These are phyloP conservation scores for Campoletis raptor DNA, from an alignment of 2,888 invertebrate genomes.

Conservation along the genomic window DNA sequence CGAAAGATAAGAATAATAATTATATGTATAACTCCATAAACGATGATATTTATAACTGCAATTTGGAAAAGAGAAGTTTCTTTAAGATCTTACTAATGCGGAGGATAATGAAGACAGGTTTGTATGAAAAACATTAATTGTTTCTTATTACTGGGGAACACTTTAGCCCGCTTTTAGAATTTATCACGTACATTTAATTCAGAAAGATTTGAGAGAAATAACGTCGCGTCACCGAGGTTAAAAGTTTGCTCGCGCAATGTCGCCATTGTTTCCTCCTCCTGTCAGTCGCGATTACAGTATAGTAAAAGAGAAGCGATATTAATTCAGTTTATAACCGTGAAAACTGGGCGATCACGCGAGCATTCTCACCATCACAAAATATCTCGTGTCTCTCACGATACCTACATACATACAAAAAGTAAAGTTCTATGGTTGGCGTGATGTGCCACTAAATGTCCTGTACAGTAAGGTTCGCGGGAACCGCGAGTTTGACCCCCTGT, in stretches of 20 bases:
- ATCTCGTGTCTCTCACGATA: constrained; percentile 34
- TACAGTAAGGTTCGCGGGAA: constrained; percentile 12
- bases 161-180: constrained; percentile 28
- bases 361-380: constrained; percentile 30
- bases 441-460: constrained; percentile 43
- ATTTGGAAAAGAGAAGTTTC: background rate
- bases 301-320: constrained; percentile 52
- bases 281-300: constrained; percentile 45
- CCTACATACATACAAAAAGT: background rate
- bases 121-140: background rate
- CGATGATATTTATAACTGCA: background rate
- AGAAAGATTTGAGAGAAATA: constrained; percentile 15
- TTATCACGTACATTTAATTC: constrained; percentile 12
- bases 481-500: background rate
- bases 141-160: background rate
- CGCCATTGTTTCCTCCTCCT: constrained; percentile 37
- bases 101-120: background rate
- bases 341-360: constrained; percentile 63
- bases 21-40: background rate
- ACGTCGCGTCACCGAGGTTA: constrained; percentile 39
- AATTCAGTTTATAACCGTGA: constrained; percentile 64
- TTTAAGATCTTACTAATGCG: background rate
- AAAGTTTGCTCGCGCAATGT: constrained; percentile 29
- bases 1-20: background rate
- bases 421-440: constrained; percentile 32